Evolutionary conservation across 2,797 vertebrate species (phyloP).

Genomic region (Poeciliopsis presidionis): DNA sequence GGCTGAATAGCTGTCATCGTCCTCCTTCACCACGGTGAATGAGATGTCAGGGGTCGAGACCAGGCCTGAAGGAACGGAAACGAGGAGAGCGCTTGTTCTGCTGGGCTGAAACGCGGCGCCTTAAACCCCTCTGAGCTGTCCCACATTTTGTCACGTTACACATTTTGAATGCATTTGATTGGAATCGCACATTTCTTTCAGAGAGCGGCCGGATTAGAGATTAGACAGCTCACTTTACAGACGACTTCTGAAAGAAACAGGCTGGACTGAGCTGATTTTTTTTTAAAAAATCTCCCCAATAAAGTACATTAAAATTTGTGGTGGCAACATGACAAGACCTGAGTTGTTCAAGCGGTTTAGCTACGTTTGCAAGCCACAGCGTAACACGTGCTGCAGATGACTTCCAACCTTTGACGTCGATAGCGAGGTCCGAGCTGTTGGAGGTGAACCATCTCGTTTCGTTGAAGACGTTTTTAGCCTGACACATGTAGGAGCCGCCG

Average conservation of each 20-base stretch:
- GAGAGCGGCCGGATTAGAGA: background rate
- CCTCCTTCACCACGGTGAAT: conserved; percentile 57
- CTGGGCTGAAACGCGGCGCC: background rate
- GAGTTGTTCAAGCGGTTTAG: background rate
- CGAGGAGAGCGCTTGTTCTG: background rate
- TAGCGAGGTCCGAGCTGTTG: conserved; percentile 26
- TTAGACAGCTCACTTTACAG: background rate
- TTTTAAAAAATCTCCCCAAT: background rate
- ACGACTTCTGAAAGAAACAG: background rate
- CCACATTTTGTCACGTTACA: background rate
- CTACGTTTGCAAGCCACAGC: background rate
- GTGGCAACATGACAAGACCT: background rate
- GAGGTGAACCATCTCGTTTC: conserved; percentile 18
- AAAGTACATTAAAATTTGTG: background rate
- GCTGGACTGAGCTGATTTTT: background rate
- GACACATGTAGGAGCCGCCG: conserved; percentile 70
- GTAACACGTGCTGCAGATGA: background rate
- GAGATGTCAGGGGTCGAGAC: conserved; percentile 67
- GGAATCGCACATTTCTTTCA: background rate
- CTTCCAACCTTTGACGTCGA: conserved; percentile 71
- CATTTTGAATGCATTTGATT: background rate
- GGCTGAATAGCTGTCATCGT: conserved; percentile 34
- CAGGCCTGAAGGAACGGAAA: conserved; percentile 48
- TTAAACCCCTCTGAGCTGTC: background rate
- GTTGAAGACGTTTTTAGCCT: conserved; percentile 63